Evolutionary conservation across 1,140 invertebrate species (phyloP).

Genomic region (Pantala flavescens): DNA sequence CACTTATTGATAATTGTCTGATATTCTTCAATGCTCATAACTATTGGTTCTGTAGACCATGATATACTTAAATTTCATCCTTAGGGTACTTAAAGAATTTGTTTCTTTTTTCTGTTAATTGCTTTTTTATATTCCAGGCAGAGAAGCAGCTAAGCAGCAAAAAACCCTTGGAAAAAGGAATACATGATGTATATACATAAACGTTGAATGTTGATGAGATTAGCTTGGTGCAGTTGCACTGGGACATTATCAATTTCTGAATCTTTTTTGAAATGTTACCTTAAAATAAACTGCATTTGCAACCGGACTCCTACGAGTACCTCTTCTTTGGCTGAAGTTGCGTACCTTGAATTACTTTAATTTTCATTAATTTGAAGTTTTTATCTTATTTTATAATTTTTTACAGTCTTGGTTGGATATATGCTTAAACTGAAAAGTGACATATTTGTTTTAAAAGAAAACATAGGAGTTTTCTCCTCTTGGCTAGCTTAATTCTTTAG

Average conservation of each 20-base stretch:
- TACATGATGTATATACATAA: slow-evolving; percentile 14
- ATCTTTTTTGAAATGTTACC: neutral
- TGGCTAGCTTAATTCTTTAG: too few species aligned
- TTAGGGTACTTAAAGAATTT: too few species aligned
- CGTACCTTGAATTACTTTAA: neutral
- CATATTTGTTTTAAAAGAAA: too few species aligned
- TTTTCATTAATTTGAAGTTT: too few species aligned
- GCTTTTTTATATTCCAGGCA: slow-evolving; percentile 14
- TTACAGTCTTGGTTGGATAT: too few species aligned
- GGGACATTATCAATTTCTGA: neutral
- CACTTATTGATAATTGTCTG: too few species aligned
- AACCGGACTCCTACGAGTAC: neutral
- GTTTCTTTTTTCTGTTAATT: neutral
- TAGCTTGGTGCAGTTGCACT: neutral
- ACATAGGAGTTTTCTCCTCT: too few species aligned
- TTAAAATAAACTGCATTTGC: neutral
- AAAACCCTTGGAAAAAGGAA: slow-evolving; percentile 21
- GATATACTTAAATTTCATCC: too few species aligned
- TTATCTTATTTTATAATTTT: too few species aligned
- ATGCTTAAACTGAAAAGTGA: too few species aligned
- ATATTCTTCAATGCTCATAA: too few species aligned
- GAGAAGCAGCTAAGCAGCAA: slow-evolving; percentile 19
- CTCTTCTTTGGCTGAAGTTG: neutral
- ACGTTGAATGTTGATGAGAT: neutral
- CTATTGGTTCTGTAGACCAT: too few species aligned